A percentile compares a stretch with the other conserved stretches of the same genome.
These are phyloP conservation scores for Sinocyclocheilus anshuiensis DNA, from an alignment of 2,113 vertebrate genomes.

Conservation along the genomic window DNA sequence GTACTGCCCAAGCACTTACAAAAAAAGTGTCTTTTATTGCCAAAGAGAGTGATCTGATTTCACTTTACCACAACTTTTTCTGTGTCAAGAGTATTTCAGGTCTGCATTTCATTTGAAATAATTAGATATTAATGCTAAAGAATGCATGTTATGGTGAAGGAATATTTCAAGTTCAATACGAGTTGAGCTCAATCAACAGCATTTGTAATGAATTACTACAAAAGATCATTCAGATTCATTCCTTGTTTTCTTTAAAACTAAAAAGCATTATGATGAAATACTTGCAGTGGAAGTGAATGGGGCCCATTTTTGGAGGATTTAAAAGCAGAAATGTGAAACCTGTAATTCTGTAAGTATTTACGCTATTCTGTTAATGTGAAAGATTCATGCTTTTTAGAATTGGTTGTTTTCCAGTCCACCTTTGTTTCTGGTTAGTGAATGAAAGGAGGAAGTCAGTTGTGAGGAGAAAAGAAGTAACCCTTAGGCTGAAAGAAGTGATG, in stretches of 20 bases:
- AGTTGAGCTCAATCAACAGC: not conserved
- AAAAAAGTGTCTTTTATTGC: conserved; percentile 46
- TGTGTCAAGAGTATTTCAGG: not conserved
- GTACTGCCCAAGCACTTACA: conserved; percentile 54
- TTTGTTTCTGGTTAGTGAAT: not conserved
- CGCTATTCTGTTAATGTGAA: not conserved
- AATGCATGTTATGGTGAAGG: not conserved
- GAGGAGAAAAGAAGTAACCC: not conserved
- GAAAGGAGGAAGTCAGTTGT: not conserved
- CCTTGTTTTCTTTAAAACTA: too few species aligned
- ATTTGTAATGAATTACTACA: not conserved
- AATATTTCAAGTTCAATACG: not conserved
- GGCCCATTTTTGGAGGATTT: too few species aligned
- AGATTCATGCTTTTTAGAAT: not conserved
- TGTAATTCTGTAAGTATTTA: not conserved
- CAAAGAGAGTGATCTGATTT: conserved; percentile 34
- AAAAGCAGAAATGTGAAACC: not conserved
- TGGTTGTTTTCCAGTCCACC: not conserved
- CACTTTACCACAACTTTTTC: not conserved
- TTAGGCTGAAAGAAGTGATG: not conserved
- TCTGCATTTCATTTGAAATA: not conserved
- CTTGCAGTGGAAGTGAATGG: too few species aligned
- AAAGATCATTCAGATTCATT: not conserved
- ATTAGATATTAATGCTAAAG: not conserved
- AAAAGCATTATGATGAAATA: too few species aligned